These are phyloP conservation scores for Drosophila eohydei DNA, from an alignment of 2,888 invertebrate species.

Conservation along the genomic window DNA sequence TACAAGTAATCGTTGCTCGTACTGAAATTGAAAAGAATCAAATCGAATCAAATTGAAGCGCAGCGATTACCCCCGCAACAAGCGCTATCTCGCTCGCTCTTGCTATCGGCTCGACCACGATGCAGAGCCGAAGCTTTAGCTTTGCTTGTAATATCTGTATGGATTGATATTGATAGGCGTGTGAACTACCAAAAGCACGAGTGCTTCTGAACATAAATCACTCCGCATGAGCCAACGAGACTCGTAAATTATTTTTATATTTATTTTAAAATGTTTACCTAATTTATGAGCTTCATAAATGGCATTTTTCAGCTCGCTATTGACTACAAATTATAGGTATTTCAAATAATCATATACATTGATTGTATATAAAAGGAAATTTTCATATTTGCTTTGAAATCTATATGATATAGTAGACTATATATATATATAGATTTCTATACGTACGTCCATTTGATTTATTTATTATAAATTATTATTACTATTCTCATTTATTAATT, in stretches of 20 bases:
- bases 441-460: too few species aligned
- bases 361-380: too few species aligned
- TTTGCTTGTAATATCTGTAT: constrained; percentile 8
- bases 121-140: constrained; percentile 12
- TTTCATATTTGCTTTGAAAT: too few species aligned
- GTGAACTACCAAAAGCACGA: constrained; percentile 7
- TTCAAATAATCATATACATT: too few species aligned
- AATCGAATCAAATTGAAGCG: constrained; percentile 16
- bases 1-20: constrained; percentile 7
- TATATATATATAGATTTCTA: too few species aligned
- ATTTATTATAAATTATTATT: too few species aligned
- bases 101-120: constrained; percentile 8
- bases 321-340: background rate
- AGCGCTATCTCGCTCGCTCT: background rate
- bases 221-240: background rate
- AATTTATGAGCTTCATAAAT: constrained; percentile 38
- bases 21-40: constrained; percentile 19
- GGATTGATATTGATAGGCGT: constrained; percentile 19
- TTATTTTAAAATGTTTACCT: constrained; percentile 7
- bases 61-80: constrained; percentile 30
- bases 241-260: constrained; percentile 8
- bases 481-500: too few species aligned
- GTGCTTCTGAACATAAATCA: constrained; percentile 22
- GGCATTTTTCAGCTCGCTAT: background rate
- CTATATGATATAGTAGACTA: too few species aligned